Evolutionary conservation across 30 jellyfish, hydroid and myxozoan species (phyloP).

Genomic region (Haliclystus octoradiatus): DNA sequence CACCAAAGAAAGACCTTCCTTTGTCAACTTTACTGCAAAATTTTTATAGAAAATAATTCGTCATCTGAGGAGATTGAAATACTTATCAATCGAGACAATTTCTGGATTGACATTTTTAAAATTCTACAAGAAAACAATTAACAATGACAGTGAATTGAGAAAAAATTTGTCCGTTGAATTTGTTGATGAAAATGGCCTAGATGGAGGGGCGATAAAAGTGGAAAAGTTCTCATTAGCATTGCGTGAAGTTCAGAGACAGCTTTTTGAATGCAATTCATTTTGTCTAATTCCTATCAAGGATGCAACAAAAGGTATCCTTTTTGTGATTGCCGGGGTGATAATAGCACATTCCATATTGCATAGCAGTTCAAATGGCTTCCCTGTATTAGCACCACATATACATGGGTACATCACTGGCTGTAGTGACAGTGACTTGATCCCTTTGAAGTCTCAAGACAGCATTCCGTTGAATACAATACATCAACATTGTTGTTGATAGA

Average conservation of each 20-base stretch:
- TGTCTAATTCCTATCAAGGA: conserved; percentile 20
- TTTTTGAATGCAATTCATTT: conserved; percentile 6
- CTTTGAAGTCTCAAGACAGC: conserved; percentile 5
- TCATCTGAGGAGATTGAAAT: no score
- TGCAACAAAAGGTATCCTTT: conserved; percentile 16
- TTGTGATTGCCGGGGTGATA: conserved; percentile 12
- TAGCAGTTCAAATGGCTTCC: conserved; percentile 12
- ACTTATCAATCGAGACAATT: background rate
- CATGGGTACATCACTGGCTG: conserved; percentile 9
- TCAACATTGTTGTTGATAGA: conserved; percentile 8
- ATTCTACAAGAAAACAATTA: conserved; percentile 13
- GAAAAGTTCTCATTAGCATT: conserved; percentile 14
- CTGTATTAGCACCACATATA: conserved; percentile 10
- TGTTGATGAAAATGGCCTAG: conserved; percentile 19
- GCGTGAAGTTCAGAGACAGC: conserved; percentile 14
- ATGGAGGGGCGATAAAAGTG: conserved; percentile 28
- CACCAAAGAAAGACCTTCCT: conserved; percentile 3
- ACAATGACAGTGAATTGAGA: conserved; percentile 6
- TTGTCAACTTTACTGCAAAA: conserved; percentile 8
- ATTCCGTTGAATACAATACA: conserved; percentile 15
- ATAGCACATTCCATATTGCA: conserved; percentile 19
- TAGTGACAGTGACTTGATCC: background rate
- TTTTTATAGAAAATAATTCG: no score
- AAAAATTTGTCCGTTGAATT: conserved; percentile 4
- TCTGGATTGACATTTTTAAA: conserved; percentile 7